These are phyloP conservation scores for Gadus macrocephalus DNA, from an alignment of 2,113 vertebrate genomes.

Conservation along the genomic window DNA sequence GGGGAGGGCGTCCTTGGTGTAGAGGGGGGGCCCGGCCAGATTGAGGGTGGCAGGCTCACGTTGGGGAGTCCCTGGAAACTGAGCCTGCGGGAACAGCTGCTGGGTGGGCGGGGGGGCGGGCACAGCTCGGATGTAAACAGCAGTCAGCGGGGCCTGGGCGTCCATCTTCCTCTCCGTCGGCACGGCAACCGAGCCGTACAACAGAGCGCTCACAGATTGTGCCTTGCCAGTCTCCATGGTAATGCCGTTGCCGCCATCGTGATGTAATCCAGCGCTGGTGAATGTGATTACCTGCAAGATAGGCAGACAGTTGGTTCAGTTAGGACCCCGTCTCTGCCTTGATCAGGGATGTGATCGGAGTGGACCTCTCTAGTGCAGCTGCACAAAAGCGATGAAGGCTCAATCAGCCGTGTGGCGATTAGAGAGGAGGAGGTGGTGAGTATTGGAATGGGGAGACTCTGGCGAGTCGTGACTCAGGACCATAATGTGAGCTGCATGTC, in stretches of 20 bases:
- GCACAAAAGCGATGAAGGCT: slow-evolving; percentile 3
- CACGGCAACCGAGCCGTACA: slow-evolving; percentile 50
- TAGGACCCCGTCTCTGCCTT: slow-evolving; percentile 38
- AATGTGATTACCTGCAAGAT: slow-evolving; percentile 73
- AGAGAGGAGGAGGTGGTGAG: slow-evolving; percentile 2
- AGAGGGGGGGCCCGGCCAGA: slow-evolving; percentile 59
- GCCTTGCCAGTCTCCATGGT: slow-evolving; percentile 79
- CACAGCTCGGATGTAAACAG: slow-evolving; percentile 81
- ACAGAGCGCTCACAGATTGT: slow-evolving; percentile 58
- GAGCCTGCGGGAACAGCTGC: slow-evolving; percentile 53
- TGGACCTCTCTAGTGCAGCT: slow-evolving; percentile 8
- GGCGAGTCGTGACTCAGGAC: no score
- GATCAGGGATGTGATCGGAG: slow-evolving; percentile 35
- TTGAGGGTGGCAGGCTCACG: slow-evolving; percentile 48
- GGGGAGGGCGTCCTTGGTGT: slow-evolving; percentile 68
- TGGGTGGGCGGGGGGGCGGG: slow-evolving; percentile 64
- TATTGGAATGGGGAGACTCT: background rate
- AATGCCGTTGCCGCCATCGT: slow-evolving; percentile 68
- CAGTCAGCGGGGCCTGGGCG: slow-evolving; percentile 64
- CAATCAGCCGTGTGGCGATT: background rate
- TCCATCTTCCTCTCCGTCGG: slow-evolving; percentile 64
- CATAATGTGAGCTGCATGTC: background rate
- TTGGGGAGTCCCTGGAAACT: slow-evolving; percentile 62
- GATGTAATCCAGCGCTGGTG: slow-evolving; percentile 56
- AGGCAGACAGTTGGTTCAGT: slow-evolving; percentile 62